Evolutionary conservation across 2,888 invertebrate species (phyloP).

Genomic region (Leuctra nigra): DNA sequence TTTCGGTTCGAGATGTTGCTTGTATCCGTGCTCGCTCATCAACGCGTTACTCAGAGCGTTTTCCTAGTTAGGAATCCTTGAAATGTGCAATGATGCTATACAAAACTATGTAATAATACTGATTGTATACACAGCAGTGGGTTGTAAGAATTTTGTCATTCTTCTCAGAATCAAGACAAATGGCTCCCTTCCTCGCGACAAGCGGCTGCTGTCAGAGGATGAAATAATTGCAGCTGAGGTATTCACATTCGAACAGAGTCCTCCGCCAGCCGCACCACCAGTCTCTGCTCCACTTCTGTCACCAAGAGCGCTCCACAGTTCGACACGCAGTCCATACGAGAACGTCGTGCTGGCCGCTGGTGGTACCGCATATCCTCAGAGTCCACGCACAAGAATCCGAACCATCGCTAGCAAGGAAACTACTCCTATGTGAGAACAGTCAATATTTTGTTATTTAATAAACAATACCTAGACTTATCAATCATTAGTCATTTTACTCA

Average conservation of each 20-base stretch:
- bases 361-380: conserved; percentile 35
- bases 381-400: conserved; percentile 38
- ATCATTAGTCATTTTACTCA: too few species aligned
- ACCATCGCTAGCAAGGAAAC: conserved; percentile 32
- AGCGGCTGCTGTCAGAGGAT: conserved; percentile 33
- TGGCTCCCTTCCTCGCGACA: conserved; percentile 75
- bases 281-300: neutral
- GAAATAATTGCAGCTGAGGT: conserved; percentile 34
- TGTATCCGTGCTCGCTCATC: too few species aligned
- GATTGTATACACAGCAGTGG: too few species aligned
- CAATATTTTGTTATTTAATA: too few species aligned
- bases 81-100: too few species aligned
- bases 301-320: neutral
- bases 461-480: too few species aligned
- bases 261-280: conserved; percentile 13
- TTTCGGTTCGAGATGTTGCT: too few species aligned
- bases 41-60: too few species aligned
- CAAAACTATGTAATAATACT: too few species aligned
- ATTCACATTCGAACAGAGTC: conserved; percentile 33
- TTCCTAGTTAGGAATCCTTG: too few species aligned
- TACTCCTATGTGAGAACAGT: conserved; percentile 13
- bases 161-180: conserved; percentile 74
- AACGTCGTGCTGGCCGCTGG: conserved; percentile 34
- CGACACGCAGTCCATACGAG: conserved; percentile 35
- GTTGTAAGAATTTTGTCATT: too few species aligned